phyloP scores from a whole-genome alignment of 2,113 vertebrate species.

The Anser brachyrhynchus region DNA sequence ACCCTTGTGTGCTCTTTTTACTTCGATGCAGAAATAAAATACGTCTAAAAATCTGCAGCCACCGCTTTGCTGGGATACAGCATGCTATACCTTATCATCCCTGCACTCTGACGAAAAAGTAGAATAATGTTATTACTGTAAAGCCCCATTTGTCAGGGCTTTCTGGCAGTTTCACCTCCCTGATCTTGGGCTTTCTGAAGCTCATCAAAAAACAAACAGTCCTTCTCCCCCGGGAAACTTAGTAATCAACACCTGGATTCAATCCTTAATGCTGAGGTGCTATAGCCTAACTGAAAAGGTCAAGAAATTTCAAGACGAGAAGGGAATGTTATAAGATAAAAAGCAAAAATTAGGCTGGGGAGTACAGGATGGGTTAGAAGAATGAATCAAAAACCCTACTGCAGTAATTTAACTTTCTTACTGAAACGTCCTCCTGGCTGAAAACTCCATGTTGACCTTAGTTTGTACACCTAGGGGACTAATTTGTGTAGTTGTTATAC shows the following conservation, averaged over 20 bases:
- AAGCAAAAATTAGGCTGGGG: neutral
- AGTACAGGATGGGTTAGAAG: neutral
- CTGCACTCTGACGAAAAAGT: neutral
- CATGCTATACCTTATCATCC: neutral
- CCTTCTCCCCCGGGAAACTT: neutral
- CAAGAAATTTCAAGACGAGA: neutral
- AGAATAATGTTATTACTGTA: neutral
- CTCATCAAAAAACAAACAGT: neutral
- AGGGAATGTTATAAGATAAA: neutral
- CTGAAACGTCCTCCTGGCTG: neutral
- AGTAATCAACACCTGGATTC: conserved; percentile 5
- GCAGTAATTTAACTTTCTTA: neutral
- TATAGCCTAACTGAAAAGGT: conserved; percentile 37
- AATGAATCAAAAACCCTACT: neutral
- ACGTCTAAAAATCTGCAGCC: neutral
- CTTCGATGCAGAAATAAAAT: neutral
- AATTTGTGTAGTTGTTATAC: conserved; percentile 32
- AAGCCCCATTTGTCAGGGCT: neutral
- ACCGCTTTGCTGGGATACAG: neutral
- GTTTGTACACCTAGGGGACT: conserved; percentile 39
- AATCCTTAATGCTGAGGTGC: neutral
- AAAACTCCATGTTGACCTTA: conserved; percentile 43
- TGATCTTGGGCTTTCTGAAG: neutral
- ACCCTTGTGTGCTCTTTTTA: neutral
- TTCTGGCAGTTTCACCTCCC: neutral